Evolutionary conservation across 2,888 invertebrate genomes (phyloP).

Genomic region (Caenorhabditis japonica): DNA sequence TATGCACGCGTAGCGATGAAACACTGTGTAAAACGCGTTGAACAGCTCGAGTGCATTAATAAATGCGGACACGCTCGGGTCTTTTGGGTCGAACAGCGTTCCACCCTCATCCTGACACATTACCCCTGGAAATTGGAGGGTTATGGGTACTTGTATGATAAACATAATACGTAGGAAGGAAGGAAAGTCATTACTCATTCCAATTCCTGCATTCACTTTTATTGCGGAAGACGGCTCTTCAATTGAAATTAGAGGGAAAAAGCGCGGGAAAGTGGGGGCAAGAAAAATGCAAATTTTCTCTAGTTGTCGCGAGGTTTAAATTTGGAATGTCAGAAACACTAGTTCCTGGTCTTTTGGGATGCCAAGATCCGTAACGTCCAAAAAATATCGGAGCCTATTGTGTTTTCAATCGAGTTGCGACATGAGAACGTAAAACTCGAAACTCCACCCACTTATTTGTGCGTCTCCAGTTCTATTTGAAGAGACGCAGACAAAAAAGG

Average conservation of each 20-base stretch:
- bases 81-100: constrained; percentile 60
- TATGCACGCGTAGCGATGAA: constrained; percentile 67
- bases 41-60: constrained; percentile 61
- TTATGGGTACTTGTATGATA: not conserved
- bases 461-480: too few relatives aligned
- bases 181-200: constrained; percentile 6
- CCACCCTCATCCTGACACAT: constrained; percentile 66
- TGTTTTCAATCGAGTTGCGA: too few relatives aligned
- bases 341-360: too few relatives aligned
- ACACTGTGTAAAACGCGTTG: constrained; percentile 67
- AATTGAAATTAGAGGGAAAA: not conserved
- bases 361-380: too few relatives aligned
- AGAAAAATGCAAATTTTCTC: constrained; percentile 19
- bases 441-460: too few relatives aligned
- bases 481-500: too few relatives aligned
- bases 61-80: constrained; percentile 57
- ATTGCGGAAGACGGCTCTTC: not conserved
- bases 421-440: too few relatives aligned
- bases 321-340: constrained; percentile 23
- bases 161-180: not conserved
- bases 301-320: constrained; percentile 25
- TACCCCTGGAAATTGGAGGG: constrained; percentile 38
- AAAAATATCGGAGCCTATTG: too few relatives aligned
- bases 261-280: not conserved
- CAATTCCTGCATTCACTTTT: not conserved